Percentiles rank a stretch among this genome's conserved stretches.
Evolutionary conservation across 1,140 invertebrate genomes (phyloP).

Genomic region (Trissolcus basalis): DNA sequence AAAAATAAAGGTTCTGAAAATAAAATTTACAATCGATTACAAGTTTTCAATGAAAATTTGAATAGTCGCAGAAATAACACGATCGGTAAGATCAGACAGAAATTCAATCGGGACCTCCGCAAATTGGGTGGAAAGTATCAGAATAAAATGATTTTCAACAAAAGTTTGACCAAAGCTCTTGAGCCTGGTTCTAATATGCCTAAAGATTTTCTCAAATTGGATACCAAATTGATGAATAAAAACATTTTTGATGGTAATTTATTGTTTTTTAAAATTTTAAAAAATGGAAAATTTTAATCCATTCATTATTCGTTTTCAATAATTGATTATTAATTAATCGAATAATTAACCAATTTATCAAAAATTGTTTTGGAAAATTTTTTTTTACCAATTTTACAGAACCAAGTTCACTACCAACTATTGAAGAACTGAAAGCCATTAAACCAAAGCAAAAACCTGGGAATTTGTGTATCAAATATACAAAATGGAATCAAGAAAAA

Average conservation of each 20-base stretch:
- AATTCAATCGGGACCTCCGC: slow-evolving; percentile 75
- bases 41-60: slow-evolving; percentile 56
- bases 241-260: no score
- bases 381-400: background rate
- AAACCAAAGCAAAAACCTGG: slow-evolving; percentile 59
- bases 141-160: slow-evolving; percentile 47
- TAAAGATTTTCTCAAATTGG: background rate
- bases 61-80: slow-evolving; percentile 52
- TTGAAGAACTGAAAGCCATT: slow-evolving; percentile 59
- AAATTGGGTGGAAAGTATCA: slow-evolving; percentile 75
- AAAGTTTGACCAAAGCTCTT: background rate
- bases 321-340: no score
- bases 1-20: slow-evolving; percentile 71
- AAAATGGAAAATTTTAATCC: no score
- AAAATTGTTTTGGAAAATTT: no score
- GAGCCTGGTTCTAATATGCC: background rate
- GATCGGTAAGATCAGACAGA: slow-evolving; percentile 62
- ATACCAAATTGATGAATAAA: no score
- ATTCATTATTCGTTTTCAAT: no score
- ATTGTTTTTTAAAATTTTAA: no score
- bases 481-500: slow-evolving; percentile 80
- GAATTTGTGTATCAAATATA: slow-evolving; percentile 77
- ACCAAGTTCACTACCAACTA: slow-evolving; percentile 42
- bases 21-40: slow-evolving; percentile 66
- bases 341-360: no score